Evolutionary conservation across 2,797 vertebrate species (phyloP).

Genomic region (Okamejei kenojei): DNA sequence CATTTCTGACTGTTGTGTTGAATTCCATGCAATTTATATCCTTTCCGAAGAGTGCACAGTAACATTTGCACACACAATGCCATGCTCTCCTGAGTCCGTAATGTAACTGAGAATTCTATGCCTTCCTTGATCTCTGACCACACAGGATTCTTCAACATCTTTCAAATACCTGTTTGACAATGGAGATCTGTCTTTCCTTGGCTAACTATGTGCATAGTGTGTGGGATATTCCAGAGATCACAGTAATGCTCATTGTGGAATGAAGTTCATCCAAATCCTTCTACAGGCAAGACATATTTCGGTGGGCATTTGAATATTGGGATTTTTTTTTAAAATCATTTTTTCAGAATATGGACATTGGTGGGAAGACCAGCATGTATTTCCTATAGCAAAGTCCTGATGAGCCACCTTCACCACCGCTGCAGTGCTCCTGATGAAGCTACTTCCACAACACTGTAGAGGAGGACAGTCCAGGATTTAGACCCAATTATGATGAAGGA

Average conservation of each 20-base stretch:
- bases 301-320: neutral
- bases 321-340: no score
- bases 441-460: no score
- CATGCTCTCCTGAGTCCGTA: neutral
- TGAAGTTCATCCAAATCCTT: neutral
- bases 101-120: neutral
- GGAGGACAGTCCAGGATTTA: no score
- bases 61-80: neutral
- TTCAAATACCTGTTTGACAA: neutral
- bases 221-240: neutral
- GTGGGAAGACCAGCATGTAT: no score
- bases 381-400: no score
- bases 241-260: neutral
- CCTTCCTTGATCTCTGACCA: neutral
- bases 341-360: no score
- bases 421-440: no score
- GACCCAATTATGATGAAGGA: no score
- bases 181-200: neutral
- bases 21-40: neutral
- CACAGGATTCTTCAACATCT: no score
- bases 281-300: neutral
- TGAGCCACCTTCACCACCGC: no score
- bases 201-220: neutral
- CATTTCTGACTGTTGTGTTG: neutral
- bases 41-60: neutral